phyloP scores from a whole-genome alignment of 2,797 vertebrate species.

The Microhierax caerulescens region DNA sequence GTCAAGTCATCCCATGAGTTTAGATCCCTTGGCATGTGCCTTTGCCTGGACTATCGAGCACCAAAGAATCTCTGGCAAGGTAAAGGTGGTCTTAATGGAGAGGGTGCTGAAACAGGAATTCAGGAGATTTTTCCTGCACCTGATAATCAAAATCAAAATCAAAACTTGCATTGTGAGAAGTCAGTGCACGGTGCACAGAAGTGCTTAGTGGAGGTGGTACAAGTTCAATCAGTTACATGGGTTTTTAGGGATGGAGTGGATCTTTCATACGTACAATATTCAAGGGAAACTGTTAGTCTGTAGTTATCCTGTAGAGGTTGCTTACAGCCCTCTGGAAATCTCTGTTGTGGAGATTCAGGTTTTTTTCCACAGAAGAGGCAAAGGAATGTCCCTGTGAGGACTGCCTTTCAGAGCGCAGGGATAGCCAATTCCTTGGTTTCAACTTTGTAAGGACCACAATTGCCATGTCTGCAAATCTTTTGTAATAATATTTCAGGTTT shows the following conservation, averaged over 20 bases:
- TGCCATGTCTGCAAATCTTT: background rate
- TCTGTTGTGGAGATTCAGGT: background rate
- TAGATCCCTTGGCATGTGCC: background rate
- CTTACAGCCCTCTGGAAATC: background rate
- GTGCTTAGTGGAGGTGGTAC: background rate
- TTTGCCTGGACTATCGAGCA: background rate
- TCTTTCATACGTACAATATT: rapidly evolving
- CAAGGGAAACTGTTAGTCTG: background rate
- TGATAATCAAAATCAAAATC: background rate
- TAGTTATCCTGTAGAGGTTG: background rate
- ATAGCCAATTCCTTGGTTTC: rapidly evolving
- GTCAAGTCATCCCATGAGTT: too few relatives aligned
- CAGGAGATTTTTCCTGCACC: background rate
- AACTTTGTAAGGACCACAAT: rapidly evolving
- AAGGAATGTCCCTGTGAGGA: background rate
- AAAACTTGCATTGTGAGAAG: background rate
- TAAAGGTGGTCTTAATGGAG: background rate
- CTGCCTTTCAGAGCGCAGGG: background rate
- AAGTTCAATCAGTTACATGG: rapidly evolving
- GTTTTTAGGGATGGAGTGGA: background rate
- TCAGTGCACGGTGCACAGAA: rapidly evolving
- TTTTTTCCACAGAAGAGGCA: background rate
- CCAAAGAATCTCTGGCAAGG: background rate
- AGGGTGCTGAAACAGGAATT: background rate
- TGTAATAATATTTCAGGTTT: background rate